Percentiles rank a stretch among this genome's conserved stretches.
phyloP scores from a whole-genome alignment of 2,113 vertebrate genomes.

The Thinocorus orbignyianus region DNA sequence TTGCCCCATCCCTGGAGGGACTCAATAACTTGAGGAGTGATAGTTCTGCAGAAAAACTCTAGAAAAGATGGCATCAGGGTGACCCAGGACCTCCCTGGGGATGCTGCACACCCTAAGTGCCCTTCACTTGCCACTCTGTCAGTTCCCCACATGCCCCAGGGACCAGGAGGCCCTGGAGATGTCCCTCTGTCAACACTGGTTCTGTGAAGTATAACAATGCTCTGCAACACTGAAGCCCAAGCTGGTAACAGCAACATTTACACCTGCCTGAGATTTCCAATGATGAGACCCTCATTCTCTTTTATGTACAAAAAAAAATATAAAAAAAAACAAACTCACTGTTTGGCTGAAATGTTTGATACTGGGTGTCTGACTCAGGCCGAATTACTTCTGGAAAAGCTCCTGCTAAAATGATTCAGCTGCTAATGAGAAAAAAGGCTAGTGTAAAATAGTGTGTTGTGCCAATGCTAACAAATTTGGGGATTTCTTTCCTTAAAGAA shows the following conservation, averaged over 20 bases:
- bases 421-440: neutral
- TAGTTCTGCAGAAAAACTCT: neutral
- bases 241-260: neutral
- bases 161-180: neutral
- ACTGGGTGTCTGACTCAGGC: neutral
- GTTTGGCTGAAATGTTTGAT: neutral
- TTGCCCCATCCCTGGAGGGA: no score
- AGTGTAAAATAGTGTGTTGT: neutral
- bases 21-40: neutral
- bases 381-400: neutral
- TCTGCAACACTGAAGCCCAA: neutral
- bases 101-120: neutral
- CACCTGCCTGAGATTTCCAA: neutral
- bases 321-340: neutral
- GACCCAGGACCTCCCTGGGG: neutral
- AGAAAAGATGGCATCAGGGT: neutral
- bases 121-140: neutral
- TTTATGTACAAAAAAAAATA: neutral
- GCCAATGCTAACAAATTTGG: constrained; percentile 30
- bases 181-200: fast-evolving
- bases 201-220: neutral
- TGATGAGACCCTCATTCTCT: neutral
- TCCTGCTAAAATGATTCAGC: constrained; percentile 36
- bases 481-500: constrained; percentile 44
- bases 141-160: fast-evolving